phyloP scores from a whole-genome alignment of 2,797 vertebrate species.

The Amblyraja radiata region DNA sequence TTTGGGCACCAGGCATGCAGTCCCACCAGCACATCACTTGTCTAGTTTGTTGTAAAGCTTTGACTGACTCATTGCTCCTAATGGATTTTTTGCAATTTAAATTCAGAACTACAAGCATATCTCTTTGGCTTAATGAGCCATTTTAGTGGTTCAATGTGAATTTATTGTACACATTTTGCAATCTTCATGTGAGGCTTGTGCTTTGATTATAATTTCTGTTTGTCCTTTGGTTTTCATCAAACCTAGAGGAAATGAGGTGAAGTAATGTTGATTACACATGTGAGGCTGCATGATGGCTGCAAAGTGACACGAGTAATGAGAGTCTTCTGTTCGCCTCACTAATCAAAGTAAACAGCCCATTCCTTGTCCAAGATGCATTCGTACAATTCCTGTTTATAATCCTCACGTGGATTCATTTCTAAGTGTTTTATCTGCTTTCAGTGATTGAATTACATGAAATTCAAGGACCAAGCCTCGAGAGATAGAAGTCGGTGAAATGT shows the following conservation, averaged over 20 bases:
- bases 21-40: background rate
- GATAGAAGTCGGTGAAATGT: background rate
- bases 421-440: background rate
- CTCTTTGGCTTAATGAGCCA: background rate
- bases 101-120: background rate
- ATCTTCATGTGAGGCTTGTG: constrained; percentile 1
- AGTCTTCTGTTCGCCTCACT: background rate
- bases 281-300: background rate
- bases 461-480: background rate
- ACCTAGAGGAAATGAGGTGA: background rate
- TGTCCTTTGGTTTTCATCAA: background rate
- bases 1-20: background rate
- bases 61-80: background rate
- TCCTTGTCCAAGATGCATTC: background rate
- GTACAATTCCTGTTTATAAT: background rate
- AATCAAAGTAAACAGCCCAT: background rate
- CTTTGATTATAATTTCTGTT: background rate
- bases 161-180: background rate
- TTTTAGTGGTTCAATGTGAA: background rate
- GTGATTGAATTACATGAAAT: background rate
- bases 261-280: background rate
- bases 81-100: background rate
- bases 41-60: background rate
- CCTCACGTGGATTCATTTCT: background rate
- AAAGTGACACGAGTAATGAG: background rate